Percentiles rank a stretch among this genome's conserved stretches.
phyloP scores from a whole-genome alignment of 2,888 invertebrate genomes.

The Metallyticus violacea region DNA sequence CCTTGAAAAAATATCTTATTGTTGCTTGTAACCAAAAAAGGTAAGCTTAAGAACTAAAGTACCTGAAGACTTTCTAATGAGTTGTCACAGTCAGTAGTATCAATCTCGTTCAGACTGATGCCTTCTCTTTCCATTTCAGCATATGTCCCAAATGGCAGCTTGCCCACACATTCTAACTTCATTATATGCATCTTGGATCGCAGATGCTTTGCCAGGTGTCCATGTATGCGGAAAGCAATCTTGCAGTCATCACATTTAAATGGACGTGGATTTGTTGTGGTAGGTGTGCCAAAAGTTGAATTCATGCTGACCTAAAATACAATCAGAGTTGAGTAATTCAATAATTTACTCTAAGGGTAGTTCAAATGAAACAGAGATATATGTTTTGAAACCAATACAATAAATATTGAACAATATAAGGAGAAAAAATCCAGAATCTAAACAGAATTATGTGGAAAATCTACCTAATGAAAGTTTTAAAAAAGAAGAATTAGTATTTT shows the following conservation, averaged over 20 bases:
- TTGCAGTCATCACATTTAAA: slow-evolving; percentile 96
- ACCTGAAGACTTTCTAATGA: slow-evolving; percentile 84
- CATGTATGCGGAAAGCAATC: slow-evolving; percentile 94
- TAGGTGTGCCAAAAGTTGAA: slow-evolving; percentile 76
- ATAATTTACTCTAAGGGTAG: no score
- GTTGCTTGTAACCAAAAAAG: no score
- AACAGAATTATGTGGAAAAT: no score
- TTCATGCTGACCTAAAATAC: slow-evolving; percentile 65
- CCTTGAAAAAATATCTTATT: no score
- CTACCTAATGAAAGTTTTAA: no score
- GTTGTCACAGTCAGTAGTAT: slow-evolving; percentile 94
- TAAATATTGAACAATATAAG: no score
- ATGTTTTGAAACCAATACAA: no score
- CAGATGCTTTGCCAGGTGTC: slow-evolving; percentile 94
- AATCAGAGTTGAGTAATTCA: no score
- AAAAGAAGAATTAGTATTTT: no score
- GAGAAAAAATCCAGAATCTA: no score
- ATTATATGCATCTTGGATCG: slow-evolving; percentile 95
- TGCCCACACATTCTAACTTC: slow-evolving; percentile 87
- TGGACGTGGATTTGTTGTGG: slow-evolving; percentile 88
- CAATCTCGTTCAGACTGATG: slow-evolving; percentile 88
- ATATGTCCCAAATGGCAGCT: slow-evolving; percentile 90
- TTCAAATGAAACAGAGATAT: no score
- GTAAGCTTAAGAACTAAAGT: slow-evolving; percentile 26
- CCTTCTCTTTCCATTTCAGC: slow-evolving; percentile 91